Conservation (phyloP, 1,140 invertebrate genomes). For the Gonatopus flavifemur region DNA sequence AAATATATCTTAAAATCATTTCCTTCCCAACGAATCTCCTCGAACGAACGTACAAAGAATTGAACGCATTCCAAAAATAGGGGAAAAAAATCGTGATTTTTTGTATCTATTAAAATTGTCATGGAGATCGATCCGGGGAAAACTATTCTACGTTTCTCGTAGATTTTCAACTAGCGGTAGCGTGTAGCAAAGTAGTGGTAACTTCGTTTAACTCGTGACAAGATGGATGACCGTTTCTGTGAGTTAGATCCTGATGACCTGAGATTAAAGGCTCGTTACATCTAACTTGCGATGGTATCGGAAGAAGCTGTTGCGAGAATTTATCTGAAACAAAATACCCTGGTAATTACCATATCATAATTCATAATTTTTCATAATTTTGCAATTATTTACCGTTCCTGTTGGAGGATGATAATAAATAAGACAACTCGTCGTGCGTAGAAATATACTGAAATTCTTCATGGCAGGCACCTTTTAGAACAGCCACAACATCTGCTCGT, state of each 20-base stretch:
- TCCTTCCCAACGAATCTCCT: no score
- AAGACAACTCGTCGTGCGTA: conserved; percentile 59
- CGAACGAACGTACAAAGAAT: no score
- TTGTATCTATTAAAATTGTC: no score
- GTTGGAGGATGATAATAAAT: conserved; percentile 55
- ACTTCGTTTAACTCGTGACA: conserved; percentile 51
- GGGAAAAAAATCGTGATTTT: no score
- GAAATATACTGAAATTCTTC: conserved; percentile 63
- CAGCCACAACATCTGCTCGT: conserved; percentile 58
- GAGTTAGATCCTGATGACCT: conserved; percentile 41
- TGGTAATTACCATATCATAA: no score
- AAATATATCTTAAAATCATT: no score
- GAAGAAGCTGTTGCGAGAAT: conserved; percentile 31
- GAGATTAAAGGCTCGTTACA: conserved; percentile 31
- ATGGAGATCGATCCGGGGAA: no score
- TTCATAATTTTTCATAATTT: no score
- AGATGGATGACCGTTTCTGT: conserved; percentile 41
- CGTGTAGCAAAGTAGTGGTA: conserved; percentile 49
- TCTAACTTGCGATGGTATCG: conserved; percentile 31
- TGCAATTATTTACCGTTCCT: no score
- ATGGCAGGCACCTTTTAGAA: conserved; percentile 61
- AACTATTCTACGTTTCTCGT: no score
- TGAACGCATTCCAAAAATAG: no score
- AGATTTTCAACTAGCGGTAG: conserved; percentile 44
- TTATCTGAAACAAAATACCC: conserved; percentile 38